Conservation (phyloP, 1,140 invertebrate species). For the Ephestia elutella region DNA sequence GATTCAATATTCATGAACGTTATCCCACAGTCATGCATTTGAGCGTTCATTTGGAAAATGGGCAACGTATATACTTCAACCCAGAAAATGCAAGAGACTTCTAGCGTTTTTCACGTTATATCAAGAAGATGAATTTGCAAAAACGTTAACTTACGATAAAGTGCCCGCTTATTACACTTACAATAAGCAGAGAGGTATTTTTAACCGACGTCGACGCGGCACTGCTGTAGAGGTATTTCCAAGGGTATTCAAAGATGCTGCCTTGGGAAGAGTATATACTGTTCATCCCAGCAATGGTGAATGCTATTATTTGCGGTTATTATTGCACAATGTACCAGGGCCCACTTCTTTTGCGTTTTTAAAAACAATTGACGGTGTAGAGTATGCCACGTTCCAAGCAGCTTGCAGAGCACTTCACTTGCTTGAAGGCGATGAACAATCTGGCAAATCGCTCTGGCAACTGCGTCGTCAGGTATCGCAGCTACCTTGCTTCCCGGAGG, state of each 20-base stretch:
- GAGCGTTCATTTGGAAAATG: conserved; percentile 28
- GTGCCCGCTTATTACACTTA: conserved; percentile 31
- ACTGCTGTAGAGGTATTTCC: conserved; percentile 19
- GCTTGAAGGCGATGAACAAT: conserved; percentile 25
- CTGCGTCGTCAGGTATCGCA: too few relatives aligned
- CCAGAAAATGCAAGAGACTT: conserved; percentile 26
- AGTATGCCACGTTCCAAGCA: conserved; percentile 24
- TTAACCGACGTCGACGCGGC: conserved; percentile 24
- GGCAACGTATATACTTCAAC: conserved; percentile 30
- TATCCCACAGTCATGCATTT: too few relatives aligned
- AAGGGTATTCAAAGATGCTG: conserved; percentile 24
- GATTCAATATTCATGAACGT: too few relatives aligned
- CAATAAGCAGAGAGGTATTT: conserved; percentile 24
- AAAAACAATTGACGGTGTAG: conserved; percentile 21
- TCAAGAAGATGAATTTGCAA: conserved; percentile 26
- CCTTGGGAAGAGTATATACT: conserved; percentile 25
- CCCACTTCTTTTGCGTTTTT: conserved; percentile 17
- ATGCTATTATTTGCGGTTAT: too few relatives aligned
- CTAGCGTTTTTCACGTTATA: conserved; percentile 32
- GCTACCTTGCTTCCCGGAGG: too few relatives aligned
- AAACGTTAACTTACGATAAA: conserved; percentile 25
- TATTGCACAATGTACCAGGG: too few relatives aligned
- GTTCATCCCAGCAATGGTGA: conserved; percentile 19
- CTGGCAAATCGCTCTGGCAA: background rate
- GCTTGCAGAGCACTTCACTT: conserved; percentile 22